A percentile compares a stretch with the other conserved stretches of the same genome.
phyloP scores from a whole-genome alignment of 30 jellyfish, hydroid and myxozoan species.

The Mastigias papua region DNA sequence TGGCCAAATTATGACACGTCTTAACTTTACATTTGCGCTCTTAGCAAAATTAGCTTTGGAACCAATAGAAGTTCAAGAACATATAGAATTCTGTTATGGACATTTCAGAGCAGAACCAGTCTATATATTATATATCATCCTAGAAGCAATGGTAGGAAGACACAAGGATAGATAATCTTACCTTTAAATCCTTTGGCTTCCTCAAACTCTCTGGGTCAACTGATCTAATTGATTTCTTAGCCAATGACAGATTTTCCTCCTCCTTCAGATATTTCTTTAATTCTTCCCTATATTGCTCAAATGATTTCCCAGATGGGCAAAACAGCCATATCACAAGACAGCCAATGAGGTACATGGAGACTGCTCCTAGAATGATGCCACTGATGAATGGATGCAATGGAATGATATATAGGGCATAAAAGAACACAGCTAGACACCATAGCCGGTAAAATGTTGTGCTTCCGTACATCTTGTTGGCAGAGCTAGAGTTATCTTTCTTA shows the following conservation, averaged over 20 bases:
- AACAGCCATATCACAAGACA: constrained; percentile 83
- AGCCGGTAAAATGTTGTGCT: constrained; percentile 30
- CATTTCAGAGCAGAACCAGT: too few species aligned
- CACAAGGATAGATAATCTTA: neutral
- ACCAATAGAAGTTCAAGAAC: too few species aligned
- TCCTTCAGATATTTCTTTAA: constrained; percentile 68
- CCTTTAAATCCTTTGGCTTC: constrained; percentile 97
- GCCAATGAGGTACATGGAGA: constrained; percentile 80
- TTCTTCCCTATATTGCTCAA: constrained; percentile 81
- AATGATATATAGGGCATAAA: constrained; percentile 44
- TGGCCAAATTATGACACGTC: too few species aligned
- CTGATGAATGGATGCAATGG: constrained; percentile 44
- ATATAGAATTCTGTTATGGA: too few species aligned
- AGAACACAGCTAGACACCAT: constrained; percentile 61
- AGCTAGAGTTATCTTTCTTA: constrained; percentile 9
- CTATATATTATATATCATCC: too few species aligned
- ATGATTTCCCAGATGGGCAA: constrained; percentile 94
- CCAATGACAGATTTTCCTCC: constrained; percentile 40
- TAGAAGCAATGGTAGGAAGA: too few species aligned
- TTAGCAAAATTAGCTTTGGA: too few species aligned
- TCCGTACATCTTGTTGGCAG: neutral
- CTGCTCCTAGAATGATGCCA: constrained; percentile 75
- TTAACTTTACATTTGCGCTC: too few species aligned
- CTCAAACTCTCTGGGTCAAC: constrained; percentile 76
- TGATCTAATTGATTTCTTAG: constrained; percentile 42